A percentile compares a stretch with the other conserved stretches of the same genome.
Evolutionary conservation across 1,140 invertebrate genomes (phyloP).

Genomic region (Chironomus tepperi): DNA sequence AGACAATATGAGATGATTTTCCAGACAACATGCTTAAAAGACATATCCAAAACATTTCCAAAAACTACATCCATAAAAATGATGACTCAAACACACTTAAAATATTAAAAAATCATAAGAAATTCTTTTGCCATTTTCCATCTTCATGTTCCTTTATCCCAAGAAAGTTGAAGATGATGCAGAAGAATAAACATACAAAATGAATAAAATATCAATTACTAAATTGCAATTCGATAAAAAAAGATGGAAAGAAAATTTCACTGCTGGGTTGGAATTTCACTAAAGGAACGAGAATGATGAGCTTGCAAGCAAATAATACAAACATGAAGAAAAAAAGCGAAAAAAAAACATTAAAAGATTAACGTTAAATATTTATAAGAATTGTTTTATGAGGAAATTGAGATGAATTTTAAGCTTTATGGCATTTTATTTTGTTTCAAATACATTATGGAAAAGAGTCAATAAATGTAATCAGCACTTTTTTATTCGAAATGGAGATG

Average conservation of each 20-base stretch:
- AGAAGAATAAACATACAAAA: neutral
- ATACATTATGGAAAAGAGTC: neutral
- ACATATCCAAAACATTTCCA: no score
- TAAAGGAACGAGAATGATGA: neutral
- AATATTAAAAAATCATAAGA: no score
- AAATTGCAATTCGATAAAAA: neutral
- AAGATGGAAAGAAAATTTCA: neutral
- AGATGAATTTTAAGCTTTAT: conserved; percentile 5
- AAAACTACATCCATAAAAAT: no score
- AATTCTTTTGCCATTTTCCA: no score
- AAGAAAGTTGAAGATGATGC: neutral
- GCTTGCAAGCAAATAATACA: no score
- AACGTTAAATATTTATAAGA: conserved; percentile 10
- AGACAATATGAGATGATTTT: no score
- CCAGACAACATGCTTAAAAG: no score
- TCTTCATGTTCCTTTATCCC: neutral
- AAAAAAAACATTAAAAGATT: conserved; percentile 1
- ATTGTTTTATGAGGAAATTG: conserved; percentile 1
- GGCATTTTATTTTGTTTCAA: neutral
- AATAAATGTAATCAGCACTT: neutral
- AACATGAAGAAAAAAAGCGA: neutral
- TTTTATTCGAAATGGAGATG: neutral
- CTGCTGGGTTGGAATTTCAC: no score
- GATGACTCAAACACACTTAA: no score
- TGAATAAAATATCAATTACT: conserved; percentile 10